Base-by-base conservation (phyloP, 2,888 invertebrate species). In the Amorpha juglandis region DNA sequence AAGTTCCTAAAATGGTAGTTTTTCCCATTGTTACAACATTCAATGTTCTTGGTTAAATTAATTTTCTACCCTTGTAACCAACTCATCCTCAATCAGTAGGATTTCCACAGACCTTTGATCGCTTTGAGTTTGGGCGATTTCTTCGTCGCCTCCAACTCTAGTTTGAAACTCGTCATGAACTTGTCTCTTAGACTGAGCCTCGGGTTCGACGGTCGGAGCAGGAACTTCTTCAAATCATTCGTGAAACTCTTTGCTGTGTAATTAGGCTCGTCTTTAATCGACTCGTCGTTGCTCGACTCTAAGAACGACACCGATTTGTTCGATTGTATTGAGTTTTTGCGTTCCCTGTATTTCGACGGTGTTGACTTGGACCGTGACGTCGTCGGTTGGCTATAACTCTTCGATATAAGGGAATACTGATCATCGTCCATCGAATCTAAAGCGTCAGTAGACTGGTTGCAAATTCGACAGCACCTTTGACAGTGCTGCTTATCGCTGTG, bases 171-270 rank as follows among this genome's bases (percentile, higher is more conserved):
- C 11, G 83, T 91, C 63, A 93, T 87, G 74, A 94, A 91, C 70
- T 93, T 94, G 69, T 94, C 93, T 3, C 91, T 85, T 48, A 94
- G 78, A 72, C 93, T 94, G 42, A 89, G 82, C 16, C 92, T 78
- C 12, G 93, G 92, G 64, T 93, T 80, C 62, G 92, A 82, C 14
- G 94, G 93, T 67, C 89, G 91, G 63, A 93, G 73, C 0, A 94
- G 78, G 69, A 94, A 94, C 81, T 87, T 89, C 76, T 94, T 94
- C 69, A 94, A 74, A 72, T 94, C 94, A 69, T 94, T 93, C 6
- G 93, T 94, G 77, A 94, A 94, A 74, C 93, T 94, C 71, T 90
- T 93, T 6, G 93, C 93, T 14, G 94, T 93, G 68, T 94, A 94
- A 63, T 94, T 93, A 1, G 93, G 89, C 71, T 92, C 93, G 70